A percentile compares a stretch with the other conserved stretches of the same genome.
phyloP scores from a whole-genome alignment of 2,797 vertebrate genomes.

The Microchirus variegatus region DNA sequence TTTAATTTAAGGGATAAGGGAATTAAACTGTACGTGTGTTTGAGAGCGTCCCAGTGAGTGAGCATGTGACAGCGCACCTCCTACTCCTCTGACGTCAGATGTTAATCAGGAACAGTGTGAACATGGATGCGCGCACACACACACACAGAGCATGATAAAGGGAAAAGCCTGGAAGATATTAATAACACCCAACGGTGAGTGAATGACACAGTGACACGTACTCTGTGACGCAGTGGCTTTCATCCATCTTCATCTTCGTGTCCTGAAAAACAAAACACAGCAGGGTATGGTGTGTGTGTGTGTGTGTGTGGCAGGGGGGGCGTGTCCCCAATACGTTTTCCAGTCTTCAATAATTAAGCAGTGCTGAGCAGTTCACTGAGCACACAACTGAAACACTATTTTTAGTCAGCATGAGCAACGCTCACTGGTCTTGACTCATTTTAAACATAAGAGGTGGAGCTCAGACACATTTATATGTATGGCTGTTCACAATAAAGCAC shows the following conservation, averaged over 20 bases:
- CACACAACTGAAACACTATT: slow-evolving; percentile 67
- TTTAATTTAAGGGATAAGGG: slow-evolving; percentile 11
- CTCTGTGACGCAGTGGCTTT: slow-evolving; percentile 63
- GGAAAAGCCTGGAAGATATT: slow-evolving; percentile 55
- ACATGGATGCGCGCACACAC: slow-evolving; percentile 2
- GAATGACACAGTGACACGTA: slow-evolving; percentile 72
- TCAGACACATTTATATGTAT: slow-evolving; percentile 14
- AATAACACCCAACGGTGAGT: slow-evolving; percentile 39
- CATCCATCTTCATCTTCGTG: slow-evolving; percentile 43
- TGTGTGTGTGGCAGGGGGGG: neutral
- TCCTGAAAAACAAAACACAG: slow-evolving; percentile 52
- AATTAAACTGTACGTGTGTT: neutral
- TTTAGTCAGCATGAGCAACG: slow-evolving; percentile 62
- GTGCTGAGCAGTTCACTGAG: slow-evolving; percentile 70
- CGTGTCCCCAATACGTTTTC: slow-evolving; percentile 64
- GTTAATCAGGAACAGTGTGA: slow-evolving; percentile 41
- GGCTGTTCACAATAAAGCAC: slow-evolving; percentile 12
- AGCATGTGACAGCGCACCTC: slow-evolving; percentile 39
- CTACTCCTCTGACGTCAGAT: slow-evolving; percentile 43
- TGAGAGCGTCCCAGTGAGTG: neutral
- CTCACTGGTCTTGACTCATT: slow-evolving; percentile 61
- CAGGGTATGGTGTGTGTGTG: neutral
- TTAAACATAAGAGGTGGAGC: slow-evolving; percentile 37
- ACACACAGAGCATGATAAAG: slow-evolving; percentile 16
- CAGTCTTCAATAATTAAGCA: slow-evolving; percentile 80